Percentiles rank a stretch among this genome's conserved stretches.
These are phyloP conservation scores for Bufo bufo DNA, from an alignment of 2,113 vertebrate genomes.

Conservation along the genomic window DNA sequence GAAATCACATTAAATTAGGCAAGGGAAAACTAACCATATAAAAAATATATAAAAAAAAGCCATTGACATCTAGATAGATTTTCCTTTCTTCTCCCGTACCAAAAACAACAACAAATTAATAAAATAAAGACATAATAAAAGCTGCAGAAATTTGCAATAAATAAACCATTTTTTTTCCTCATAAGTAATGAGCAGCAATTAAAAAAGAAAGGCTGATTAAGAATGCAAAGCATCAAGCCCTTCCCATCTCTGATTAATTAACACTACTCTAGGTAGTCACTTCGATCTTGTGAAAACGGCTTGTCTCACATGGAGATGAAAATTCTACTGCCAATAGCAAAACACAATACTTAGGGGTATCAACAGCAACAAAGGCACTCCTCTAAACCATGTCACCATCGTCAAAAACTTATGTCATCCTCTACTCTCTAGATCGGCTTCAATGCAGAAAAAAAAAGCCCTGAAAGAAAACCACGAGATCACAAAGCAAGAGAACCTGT, in stretches of 20 bases:
- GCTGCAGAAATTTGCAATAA: neutral
- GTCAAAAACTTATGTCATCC: constrained; percentile 60
- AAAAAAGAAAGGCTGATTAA: constrained; percentile 73
- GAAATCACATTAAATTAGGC: neutral
- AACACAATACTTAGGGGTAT: constrained; percentile 67
- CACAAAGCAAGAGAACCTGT: neutral
- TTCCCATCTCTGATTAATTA: constrained; percentile 86
- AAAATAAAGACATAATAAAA: neutral
- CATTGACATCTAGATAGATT: neutral
- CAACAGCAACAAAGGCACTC: constrained; percentile 70
- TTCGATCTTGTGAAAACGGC: constrained; percentile 72
- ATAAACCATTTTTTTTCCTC: neutral
- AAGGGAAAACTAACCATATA: neutral
- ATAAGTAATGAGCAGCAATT: constrained; percentile 63
- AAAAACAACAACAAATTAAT: neutral
- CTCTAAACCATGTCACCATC: constrained; percentile 53
- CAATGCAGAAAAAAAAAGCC: constrained; percentile 19
- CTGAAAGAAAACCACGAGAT: constrained; percentile 18
- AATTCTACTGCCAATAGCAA: constrained; percentile 74
- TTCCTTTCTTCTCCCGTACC: neutral
- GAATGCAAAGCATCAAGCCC: constrained; percentile 68
- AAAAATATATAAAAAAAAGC: neutral
- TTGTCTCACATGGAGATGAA: constrained; percentile 74
- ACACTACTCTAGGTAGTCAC: constrained; percentile 74
- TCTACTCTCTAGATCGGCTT: constrained; percentile 1